Percentiles rank a stretch among this genome's conserved stretches.
Conservation (phyloP, 2,113 vertebrate species). For the Uria aalge region DNA sequence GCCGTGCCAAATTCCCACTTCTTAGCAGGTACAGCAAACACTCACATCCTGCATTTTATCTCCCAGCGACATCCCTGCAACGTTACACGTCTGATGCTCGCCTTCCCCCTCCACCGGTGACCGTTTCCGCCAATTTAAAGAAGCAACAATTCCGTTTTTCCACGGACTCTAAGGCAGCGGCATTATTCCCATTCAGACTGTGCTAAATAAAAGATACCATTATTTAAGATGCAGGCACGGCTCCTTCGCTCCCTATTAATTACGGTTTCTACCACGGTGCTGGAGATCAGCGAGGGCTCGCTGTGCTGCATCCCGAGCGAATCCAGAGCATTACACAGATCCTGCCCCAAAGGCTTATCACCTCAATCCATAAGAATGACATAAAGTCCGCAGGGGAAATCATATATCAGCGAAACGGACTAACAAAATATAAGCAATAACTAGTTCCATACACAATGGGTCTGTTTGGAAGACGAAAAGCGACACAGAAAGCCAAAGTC, state of each 20-base stretch:
- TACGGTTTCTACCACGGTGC: neutral
- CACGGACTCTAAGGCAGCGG: neutral
- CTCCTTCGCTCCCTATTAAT: neutral
- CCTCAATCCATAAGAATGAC: neutral
- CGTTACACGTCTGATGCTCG: accelerated
- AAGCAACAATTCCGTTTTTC: neutral
- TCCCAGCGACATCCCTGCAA: neutral
- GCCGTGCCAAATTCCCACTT: accelerated
- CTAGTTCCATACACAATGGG: neutral
- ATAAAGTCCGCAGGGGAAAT: neutral
- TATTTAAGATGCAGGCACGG: neutral
- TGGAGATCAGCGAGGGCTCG: neutral
- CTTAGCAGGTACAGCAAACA: neutral
- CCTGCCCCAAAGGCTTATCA: neutral
- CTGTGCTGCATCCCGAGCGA: neutral
- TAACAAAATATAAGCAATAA: neutral
- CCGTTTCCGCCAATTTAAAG: neutral
- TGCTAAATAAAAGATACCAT: neutral
- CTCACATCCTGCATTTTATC: neutral
- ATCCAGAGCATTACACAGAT: neutral
- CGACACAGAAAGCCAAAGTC: neutral
- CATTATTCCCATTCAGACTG: neutral
- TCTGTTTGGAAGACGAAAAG: neutral
- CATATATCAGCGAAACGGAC: neutral
- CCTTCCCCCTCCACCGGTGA: neutral